phyloP scores from a whole-genome alignment of 1,140 invertebrate species.

The Cyclargus thomasi region DNA sequence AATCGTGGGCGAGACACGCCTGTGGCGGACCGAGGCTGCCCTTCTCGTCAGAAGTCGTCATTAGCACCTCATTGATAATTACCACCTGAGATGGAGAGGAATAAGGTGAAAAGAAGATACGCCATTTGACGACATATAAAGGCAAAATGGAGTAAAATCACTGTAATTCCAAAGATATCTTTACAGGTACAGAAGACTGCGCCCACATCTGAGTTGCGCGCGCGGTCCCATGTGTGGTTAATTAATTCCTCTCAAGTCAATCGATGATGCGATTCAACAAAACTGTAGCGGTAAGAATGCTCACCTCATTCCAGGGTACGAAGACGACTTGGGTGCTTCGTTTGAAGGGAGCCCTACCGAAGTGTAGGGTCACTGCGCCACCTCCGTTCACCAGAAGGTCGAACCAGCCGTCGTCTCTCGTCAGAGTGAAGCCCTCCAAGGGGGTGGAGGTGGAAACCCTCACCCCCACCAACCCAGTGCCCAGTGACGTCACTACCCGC shows the following conservation, averaged over 20 bases:
- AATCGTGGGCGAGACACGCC: conserved; percentile 92
- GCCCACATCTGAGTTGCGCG: no score
- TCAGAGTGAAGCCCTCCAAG: conserved; percentile 95
- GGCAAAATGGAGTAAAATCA: no score
- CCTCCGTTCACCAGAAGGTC: conserved; percentile 98
- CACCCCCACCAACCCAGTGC: conserved; percentile 94
- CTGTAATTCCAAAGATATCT: no score
- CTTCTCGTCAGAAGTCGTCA: conserved; percentile 90
- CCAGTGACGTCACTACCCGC: conserved; percentile 91
- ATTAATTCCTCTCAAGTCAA: no score
- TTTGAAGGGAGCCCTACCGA: conserved; percentile 94
- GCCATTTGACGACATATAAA: no score
- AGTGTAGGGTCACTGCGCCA: conserved; percentile 94
- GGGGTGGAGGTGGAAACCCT: conserved; percentile 93
- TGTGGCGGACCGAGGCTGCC: conserved; percentile 78
- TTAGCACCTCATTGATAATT: conserved; percentile 90
- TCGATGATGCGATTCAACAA: no score
- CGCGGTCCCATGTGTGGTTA: no score
- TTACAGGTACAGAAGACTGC: no score
- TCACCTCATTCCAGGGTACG: conserved; percentile 97
- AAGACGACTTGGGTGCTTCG: conserved; percentile 93
- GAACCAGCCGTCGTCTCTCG: conserved; percentile 94
- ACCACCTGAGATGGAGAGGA: conserved; percentile 78
- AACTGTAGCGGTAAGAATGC: conserved; percentile 14
- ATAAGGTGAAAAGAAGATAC: background rate